Evolutionary conservation across 2,113 vertebrate species (phyloP).

Genomic region (Platycercus adscitus): DNA sequence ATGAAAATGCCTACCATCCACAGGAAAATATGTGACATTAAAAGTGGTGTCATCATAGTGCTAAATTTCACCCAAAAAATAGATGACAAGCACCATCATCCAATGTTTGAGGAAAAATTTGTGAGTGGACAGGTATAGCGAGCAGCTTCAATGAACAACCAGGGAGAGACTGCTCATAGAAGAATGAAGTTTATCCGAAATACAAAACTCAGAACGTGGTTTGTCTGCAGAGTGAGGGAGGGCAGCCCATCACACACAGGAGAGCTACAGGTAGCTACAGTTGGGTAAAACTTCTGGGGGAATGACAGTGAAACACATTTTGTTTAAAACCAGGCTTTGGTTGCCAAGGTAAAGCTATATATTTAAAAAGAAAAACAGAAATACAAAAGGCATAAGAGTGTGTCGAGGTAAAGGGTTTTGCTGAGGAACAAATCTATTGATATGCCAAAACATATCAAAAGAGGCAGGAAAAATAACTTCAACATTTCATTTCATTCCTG

Average conservation of each 20-base stretch:
- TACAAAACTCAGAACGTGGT: not conserved
- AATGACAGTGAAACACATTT: not conserved
- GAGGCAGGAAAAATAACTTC: not conserved
- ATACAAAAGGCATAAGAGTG: rapidly evolving
- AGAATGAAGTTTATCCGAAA: not conserved
- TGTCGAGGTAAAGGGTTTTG: not conserved
- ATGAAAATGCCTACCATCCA: not conserved
- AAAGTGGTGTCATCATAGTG: not conserved
- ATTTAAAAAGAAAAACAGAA: not conserved
- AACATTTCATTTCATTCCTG: not conserved
- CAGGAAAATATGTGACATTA: not conserved
- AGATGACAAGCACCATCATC: not conserved
- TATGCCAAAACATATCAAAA: not conserved
- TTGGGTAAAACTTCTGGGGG: not conserved
- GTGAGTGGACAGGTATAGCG: not conserved
- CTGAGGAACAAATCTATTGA: not conserved
- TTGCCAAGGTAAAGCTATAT: not conserved
- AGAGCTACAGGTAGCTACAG: not conserved
- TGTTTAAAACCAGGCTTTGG: not conserved
- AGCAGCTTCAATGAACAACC: not conserved
- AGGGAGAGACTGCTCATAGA: not conserved
- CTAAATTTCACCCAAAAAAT: not conserved
- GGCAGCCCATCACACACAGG: not conserved
- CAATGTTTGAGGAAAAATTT: not conserved
- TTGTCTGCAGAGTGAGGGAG: not conserved